Evolutionary conservation across 2,888 invertebrate genomes (phyloP), one percentile per base, ranked within the genome.

Genomic region (Drosophila acutilabella): DNA sequence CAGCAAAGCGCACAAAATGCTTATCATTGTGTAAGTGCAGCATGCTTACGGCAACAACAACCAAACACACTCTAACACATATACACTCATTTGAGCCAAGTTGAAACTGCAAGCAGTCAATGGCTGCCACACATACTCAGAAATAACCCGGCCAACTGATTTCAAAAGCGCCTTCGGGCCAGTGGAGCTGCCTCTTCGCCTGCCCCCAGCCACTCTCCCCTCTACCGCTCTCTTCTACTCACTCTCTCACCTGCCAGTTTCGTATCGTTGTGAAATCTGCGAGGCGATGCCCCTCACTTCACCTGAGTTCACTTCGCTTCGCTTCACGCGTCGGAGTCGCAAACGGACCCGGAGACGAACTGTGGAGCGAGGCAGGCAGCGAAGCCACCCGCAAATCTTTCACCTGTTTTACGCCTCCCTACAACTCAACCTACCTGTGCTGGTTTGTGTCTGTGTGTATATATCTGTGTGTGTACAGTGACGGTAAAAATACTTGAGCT

Each of bases 371-470:
- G 36, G 36, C 0, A 36, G 11, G 36, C 30, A 30, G 30, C 54
- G 50, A 54, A 74, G 70, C 74, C 73, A 80, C 84, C 87, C 88
- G 71, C 81, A 78, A 83, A 78, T 87, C 79, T 75, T 87, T 87
- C 81, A 80, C 74, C 87, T 80, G 81, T 48, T 53, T 47, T 56
- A 59, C 42, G 51, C 71, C 47, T 36, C 23, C 45, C 18, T 14
- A 18, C 33, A 50, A 16, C 16, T 50, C 30, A 6, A 33, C 16
- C 16, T 48, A 13, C 14, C 38, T 23, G 53, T 38, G 6, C 16
- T 38, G 8, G n/a, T 44, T 16, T 57, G 41, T 66, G 30, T 30
- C 4, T 41, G 23, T 51, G 38, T 64, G 5, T 23, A 23, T 23
- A 23, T 23, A 42, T 57, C 16, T 76, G 57, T 61, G 20, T 70